A percentile compares a stretch with the other conserved stretches of the same genome.
These are phyloP conservation scores for Nemopilema nomurai DNA, from an alignment of 30 jellyfish, hydroid and myxozoan genomes.

Conservation along the genomic window DNA sequence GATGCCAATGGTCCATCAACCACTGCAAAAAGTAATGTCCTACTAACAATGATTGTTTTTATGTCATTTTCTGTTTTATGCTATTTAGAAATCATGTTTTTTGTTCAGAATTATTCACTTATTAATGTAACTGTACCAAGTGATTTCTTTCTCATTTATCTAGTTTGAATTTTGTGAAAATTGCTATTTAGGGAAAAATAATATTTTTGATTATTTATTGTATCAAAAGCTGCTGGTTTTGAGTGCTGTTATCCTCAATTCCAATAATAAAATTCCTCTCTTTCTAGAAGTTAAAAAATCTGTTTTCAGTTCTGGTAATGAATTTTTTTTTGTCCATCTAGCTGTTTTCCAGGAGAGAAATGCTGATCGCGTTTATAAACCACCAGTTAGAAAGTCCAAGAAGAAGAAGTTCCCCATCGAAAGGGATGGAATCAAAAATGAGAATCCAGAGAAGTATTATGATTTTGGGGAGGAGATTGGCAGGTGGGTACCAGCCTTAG, in stretches of 20 bases:
- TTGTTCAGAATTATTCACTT: too few relatives aligned
- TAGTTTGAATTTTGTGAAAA: too few relatives aligned
- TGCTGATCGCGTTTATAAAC: slow-evolving; percentile 81
- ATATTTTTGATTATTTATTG: too few relatives aligned
- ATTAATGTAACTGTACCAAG: too few relatives aligned
- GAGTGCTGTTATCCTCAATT: too few relatives aligned
- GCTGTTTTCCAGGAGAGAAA: slow-evolving; percentile 64
- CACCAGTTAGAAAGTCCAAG: slow-evolving; percentile 73
- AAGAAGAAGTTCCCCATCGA: slow-evolving; percentile 96
- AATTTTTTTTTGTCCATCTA: background rate
- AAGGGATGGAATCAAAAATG: slow-evolving; percentile 84
- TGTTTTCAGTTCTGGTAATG: background rate
- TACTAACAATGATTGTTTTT: background rate
- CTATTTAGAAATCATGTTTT: too few relatives aligned
- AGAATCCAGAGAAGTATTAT: slow-evolving; percentile 89
- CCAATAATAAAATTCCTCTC: too few relatives aligned
- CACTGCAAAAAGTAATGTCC: slow-evolving; percentile 51
- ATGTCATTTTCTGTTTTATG: background rate
- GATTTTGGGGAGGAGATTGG: slow-evolving; percentile 99
- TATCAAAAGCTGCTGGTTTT: too few relatives aligned
- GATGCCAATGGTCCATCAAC: slow-evolving; percentile 43
- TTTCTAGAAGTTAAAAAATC: background rate
- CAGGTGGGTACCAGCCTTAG: slow-evolving; percentile 32
- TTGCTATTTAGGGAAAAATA: too few relatives aligned
- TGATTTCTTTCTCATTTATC: too few relatives aligned